phyloP scores from a whole-genome alignment of 2,113 vertebrate genomes.

The Paradoxurus hermaphroditus region DNA sequence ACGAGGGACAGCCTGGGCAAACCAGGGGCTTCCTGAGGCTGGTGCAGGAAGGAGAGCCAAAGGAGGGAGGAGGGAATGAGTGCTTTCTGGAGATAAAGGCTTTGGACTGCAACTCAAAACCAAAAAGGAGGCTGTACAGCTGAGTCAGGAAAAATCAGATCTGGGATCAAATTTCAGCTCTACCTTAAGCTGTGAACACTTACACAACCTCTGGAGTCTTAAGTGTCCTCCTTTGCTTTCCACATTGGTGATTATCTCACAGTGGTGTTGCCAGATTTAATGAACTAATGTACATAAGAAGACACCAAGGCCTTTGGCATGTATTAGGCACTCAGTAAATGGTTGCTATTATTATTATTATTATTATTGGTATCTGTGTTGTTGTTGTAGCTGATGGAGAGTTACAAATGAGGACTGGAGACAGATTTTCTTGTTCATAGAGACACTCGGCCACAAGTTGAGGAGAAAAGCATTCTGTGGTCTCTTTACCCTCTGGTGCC shows the following conservation, averaged over 20 bases:
- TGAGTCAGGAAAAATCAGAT: background rate
- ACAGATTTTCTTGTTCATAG: background rate
- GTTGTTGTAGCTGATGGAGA: background rate
- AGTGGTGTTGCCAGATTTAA: background rate
- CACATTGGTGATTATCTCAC: background rate
- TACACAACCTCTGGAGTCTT: background rate
- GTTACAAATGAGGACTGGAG: background rate
- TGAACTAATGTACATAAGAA: background rate
- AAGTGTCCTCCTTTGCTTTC: background rate
- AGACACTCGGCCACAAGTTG: background rate
- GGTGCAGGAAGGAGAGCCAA: background rate
- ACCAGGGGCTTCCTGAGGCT: background rate
- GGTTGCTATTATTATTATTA: background rate
- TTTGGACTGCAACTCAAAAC: constrained; percentile 13
- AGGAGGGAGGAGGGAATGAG: background rate
- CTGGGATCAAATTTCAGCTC: background rate
- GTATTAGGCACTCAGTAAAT: background rate
- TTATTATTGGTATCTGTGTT: background rate
- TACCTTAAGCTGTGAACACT: background rate
- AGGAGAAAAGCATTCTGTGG: background rate
- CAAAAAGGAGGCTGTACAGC: background rate
- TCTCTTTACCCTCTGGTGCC: background rate
- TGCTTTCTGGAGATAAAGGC: background rate
- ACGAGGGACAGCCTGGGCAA: background rate
- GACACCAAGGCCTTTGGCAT: background rate